Evolutionary conservation across 2,888 invertebrate genomes (phyloP).

Genomic region (Pomacea canaliculata): DNA sequence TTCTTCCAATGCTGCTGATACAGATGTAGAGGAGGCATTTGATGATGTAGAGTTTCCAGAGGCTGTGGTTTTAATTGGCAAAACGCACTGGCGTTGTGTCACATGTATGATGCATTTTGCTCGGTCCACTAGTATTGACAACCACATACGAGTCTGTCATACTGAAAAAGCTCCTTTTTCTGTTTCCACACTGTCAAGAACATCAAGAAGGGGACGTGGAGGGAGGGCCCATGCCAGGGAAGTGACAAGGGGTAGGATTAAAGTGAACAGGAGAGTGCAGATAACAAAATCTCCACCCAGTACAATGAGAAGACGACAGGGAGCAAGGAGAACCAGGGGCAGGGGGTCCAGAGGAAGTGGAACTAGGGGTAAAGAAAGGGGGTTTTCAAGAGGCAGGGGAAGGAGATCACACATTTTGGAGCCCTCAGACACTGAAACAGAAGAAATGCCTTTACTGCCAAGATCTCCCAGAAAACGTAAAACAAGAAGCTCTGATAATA

Average conservation of each 20-base stretch:
- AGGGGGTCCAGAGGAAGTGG: slow-evolving; percentile 3
- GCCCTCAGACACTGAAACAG: slow-evolving; percentile 14
- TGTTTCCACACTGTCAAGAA: background rate
- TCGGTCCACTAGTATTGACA: slow-evolving; percentile 14
- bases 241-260: background rate
- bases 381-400: background rate
- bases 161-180: background rate
- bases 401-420: background rate
- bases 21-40: slow-evolving; percentile 9
- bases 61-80: slow-evolving; percentile 21
- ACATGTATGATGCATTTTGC: slow-evolving; percentile 7
- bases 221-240: slow-evolving; percentile 1
- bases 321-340: background rate
- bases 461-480: slow-evolving; percentile 2
- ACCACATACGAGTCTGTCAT: slow-evolving; percentile 3
- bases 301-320: background rate
- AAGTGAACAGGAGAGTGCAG: too few species aligned
- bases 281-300: too few species aligned
- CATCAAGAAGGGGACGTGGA: background rate
- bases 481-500: background rate
- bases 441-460: background rate
- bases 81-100: slow-evolving; percentile 26
- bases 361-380: background rate
- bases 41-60: slow-evolving; percentile 22
- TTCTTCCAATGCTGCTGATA: background rate